phyloP scores from a whole-genome alignment of 2,113 vertebrate species.

The Castor canadensis region DNA sequence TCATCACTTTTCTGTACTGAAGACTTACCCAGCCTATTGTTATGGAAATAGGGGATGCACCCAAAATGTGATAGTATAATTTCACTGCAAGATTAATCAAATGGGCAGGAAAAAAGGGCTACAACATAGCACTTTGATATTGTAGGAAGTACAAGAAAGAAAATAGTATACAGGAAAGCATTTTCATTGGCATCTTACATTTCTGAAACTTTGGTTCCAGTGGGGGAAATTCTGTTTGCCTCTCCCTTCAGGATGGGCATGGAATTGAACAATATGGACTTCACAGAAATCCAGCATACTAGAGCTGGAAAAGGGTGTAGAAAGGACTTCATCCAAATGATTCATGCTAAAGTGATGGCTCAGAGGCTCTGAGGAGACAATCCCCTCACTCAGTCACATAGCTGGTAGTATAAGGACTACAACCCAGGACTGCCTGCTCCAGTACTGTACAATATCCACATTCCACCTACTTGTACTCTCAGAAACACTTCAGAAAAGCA shows the following conservation, averaged over 20 bases:
- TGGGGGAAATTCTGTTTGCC: neutral
- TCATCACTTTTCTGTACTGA: conserved; percentile 28
- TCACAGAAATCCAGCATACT: neutral
- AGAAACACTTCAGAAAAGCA: neutral
- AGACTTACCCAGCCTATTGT: conserved; percentile 52
- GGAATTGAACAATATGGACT: neutral
- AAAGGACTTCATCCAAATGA: neutral
- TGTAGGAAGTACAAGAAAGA: conserved; percentile 17
- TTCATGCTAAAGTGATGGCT: neutral
- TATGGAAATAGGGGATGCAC: conserved; percentile 58
- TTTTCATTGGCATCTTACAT: neutral
- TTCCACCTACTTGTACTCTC: neutral
- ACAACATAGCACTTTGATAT: conserved; percentile 31
- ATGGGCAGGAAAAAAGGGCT: neutral
- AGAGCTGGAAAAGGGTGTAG: neutral
- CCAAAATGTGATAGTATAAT: conserved; percentile 28
- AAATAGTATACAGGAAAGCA: neutral
- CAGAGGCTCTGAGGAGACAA: neutral
- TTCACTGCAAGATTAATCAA: conserved; percentile 60
- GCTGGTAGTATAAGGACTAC: neutral
- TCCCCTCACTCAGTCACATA: neutral
- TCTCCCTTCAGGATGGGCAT: neutral
- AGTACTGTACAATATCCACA: accelerated
- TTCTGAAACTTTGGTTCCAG: conserved; percentile 29
- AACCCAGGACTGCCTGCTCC: neutral